phyloP scores from a whole-genome alignment of 2,113 vertebrate genomes.

The Aldabrachelys gigantea region DNA sequence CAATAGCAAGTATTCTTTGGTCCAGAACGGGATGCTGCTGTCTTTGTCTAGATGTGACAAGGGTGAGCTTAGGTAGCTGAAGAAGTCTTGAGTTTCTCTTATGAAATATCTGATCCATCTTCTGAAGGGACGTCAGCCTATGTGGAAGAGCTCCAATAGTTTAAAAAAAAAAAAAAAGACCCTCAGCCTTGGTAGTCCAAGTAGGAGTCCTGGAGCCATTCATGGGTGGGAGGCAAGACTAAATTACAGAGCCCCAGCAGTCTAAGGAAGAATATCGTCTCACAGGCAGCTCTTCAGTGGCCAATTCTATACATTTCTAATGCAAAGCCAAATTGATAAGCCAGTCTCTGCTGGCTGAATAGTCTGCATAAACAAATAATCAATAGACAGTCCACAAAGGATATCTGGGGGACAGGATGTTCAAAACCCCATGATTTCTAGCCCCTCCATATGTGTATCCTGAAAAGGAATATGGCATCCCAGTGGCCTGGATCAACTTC shows the following conservation, averaged over 20 bases:
- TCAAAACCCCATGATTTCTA: not conserved
- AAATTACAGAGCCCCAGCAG: not conserved
- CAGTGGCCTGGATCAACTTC: not conserved
- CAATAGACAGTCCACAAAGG: not conserved
- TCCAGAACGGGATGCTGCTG: not conserved
- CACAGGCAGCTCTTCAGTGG: conserved; percentile 14
- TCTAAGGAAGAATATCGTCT: not conserved
- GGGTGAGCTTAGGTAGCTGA: not conserved
- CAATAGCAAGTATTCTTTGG: not conserved
- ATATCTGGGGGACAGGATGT: not conserved
- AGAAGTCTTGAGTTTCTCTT: not conserved
- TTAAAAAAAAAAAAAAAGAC: not conserved
- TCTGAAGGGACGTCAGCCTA: not conserved
- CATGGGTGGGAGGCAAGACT: not conserved
- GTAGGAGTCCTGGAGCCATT: not conserved
- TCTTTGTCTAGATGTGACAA: not conserved
- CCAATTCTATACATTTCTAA: not conserved
- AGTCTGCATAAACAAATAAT: accelerated
- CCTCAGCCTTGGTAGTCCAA: not conserved
- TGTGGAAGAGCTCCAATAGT: not conserved
- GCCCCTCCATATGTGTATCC: accelerated
- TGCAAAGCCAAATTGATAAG: not conserved
- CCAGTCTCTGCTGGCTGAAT: not conserved
- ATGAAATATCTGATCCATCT: not conserved
- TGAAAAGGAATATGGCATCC: not conserved